These are phyloP conservation scores for Pipistrellus pipistrellus DNA, from an alignment of 2,797 vertebrate genomes.

Conservation along the genomic window DNA sequence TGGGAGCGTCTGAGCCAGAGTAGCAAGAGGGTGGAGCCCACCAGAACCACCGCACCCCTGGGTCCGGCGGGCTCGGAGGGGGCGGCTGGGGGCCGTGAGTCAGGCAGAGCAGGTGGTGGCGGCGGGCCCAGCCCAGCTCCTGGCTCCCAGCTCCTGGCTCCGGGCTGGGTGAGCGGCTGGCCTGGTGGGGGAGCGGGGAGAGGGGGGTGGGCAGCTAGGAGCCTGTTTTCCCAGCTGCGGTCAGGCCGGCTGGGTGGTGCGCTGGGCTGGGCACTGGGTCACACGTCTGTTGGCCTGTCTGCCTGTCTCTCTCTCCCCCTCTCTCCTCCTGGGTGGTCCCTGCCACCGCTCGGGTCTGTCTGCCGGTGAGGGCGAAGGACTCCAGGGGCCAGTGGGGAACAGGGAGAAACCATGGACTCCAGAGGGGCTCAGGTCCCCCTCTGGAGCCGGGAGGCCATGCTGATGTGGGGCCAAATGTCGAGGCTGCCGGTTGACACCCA, in stretches of 20 bases:
- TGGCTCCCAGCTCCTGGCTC: constrained; percentile 32
- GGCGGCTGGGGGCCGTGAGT: not conserved
- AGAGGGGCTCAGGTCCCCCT: not conserved
- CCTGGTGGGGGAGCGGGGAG: not conserved
- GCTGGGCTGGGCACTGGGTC: not conserved
- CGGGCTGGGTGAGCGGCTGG: constrained; percentile 55
- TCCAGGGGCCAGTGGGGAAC: not conserved
- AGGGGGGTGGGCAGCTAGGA: not conserved
- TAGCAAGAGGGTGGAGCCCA: not conserved
- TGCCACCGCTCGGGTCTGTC: not conserved
- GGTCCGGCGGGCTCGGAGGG: not conserved
- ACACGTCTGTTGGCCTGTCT: not conserved
- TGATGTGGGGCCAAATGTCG: not conserved
- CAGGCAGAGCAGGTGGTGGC: not conserved
- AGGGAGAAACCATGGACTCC: not conserved
- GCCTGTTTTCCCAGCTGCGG: constrained; percentile 71
- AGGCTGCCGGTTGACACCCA: not conserved
- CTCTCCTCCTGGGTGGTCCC: constrained; percentile 68
- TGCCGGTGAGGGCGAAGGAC: not conserved
- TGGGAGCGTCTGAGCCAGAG: not conserved
- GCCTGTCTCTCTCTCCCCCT: not conserved
- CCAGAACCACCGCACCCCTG: not conserved
- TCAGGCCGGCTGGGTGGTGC: constrained; percentile 82
- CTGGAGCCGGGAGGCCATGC: not conserved
- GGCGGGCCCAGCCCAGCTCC: constrained; percentile 58